Base-by-base conservation (phyloP, 1,140 invertebrate genomes). In the Nilaparvata lugens region DNA sequence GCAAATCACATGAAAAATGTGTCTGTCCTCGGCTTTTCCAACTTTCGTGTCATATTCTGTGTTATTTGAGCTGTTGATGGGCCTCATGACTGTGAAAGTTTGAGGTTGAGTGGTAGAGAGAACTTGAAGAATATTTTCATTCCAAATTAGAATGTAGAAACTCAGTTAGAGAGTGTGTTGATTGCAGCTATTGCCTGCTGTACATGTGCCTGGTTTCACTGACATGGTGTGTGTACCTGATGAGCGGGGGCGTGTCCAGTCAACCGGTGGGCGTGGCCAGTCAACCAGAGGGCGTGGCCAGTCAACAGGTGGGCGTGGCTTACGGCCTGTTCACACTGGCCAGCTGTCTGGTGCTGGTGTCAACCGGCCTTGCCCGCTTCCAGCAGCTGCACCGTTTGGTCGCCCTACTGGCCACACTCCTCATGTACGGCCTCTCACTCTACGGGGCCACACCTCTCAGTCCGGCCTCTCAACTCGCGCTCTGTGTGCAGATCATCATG, bases 401-500 rank as follows among this genome's bases (percentile, higher is more conserved):
- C 42, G 71, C 81, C 38, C 78, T 88, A 57, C 35, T 64, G 19
- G 60, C 55, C 40, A 81, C 87, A 23, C 66, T 84, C 1, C 72
- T 81, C 56, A 77, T 90, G 62, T 86, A 84, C 70, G 68, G 79
- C 2, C 72, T 86, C 28, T 87, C 87, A 58, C 73, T 91, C 51
- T 72, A 83, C 19, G 62, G 58, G 5, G 58, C 66, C 11, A 51
- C 65, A 21, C 62, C 63, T 18, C 81, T 86, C 60, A 88, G 86
- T 62, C 81, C 87, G 55, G 81, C 91, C 9, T 90, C 89, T 52
- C 85, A 93, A 65, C 93, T 94, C 71, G 85, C 86, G 40, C 81
- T 91, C 62, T 90, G 87, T 69, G 83, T 93, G 57, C 88, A 95
- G 78, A 87, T 95, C 43, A 76, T 97, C 23, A 76, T 97, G 42